Conservation (phyloP, 2,797 vertebrate species). For the Naso thynnoides region DNA sequence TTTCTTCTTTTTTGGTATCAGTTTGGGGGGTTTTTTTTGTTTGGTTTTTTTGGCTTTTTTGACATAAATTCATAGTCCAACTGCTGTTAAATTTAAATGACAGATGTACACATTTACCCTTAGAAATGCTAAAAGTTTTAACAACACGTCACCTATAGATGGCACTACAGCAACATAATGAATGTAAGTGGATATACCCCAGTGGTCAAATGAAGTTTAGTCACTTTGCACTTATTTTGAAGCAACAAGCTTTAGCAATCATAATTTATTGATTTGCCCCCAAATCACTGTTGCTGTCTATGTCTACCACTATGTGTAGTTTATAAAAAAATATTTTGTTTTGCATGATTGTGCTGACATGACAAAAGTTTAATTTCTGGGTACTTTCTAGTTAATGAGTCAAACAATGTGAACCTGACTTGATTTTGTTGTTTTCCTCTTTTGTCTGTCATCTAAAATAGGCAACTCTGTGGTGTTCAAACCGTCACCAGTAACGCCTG, state of each 20-base stretch:
- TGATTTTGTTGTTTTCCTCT: neutral
- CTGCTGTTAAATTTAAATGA: neutral
- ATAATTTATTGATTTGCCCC: neutral
- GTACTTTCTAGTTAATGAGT: neutral
- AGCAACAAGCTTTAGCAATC: neutral
- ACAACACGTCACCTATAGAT: slow-evolving; percentile 14
- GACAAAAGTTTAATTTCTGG: neutral
- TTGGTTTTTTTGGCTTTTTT: neutral
- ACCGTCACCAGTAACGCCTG: slow-evolving; percentile 94
- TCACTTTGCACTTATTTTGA: neutral
- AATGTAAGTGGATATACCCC: neutral
- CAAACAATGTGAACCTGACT: neutral
- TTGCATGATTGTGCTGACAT: neutral
- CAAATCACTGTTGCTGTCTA: neutral
- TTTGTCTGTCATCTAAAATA: slow-evolving; percentile 55
- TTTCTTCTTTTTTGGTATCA: no score
- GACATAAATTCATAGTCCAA: neutral
- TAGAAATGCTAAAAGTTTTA: neutral
- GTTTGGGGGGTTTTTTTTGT: no score
- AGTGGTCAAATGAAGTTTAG: neutral
- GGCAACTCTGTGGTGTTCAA: slow-evolving; percentile 98
- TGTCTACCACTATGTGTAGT: no score
- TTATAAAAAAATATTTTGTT: neutral
- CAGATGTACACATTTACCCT: neutral
- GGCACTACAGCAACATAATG: slow-evolving; percentile 17